A percentile compares a stretch with the other conserved stretches of the same genome.
Evolutionary conservation across 1,140 invertebrate species (phyloP).

Genomic region (Hypsibius dujardini): DNA sequence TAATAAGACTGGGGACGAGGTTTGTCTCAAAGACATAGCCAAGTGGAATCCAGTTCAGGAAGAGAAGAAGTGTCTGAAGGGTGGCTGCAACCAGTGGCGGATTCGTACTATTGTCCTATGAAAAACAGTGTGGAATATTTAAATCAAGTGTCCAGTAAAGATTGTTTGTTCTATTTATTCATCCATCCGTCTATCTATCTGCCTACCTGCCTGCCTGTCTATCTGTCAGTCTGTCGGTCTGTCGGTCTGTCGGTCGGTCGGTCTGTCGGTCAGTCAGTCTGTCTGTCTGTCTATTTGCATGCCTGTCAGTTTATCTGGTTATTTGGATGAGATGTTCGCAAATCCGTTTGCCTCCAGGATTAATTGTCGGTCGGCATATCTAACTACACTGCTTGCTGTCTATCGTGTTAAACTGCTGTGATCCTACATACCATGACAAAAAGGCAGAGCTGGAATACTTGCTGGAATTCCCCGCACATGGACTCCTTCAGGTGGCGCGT

Average conservation of each 20-base stretch:
- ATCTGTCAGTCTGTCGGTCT: too few species aligned
- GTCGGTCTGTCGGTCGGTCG: too few species aligned
- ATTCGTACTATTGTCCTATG: slow-evolving; percentile 74
- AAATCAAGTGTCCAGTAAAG: slow-evolving; percentile 21
- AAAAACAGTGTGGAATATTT: slow-evolving; percentile 23
- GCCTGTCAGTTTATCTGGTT: too few species aligned
- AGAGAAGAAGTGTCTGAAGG: slow-evolving; percentile 80
- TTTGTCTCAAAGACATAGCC: slow-evolving; percentile 99
- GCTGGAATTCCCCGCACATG: slow-evolving; percentile 98
- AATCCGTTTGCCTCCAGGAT: too few species aligned
- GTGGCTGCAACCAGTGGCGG: slow-evolving; percentile 79
- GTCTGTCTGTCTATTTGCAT: too few species aligned
- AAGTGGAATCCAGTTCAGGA: slow-evolving; percentile 97
- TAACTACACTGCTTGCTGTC: slow-evolving; percentile 20
- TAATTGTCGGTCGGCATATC: too few species aligned
- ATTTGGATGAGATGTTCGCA: too few species aligned
- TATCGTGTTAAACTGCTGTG: slow-evolving; percentile 18
- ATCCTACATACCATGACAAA: slow-evolving; percentile 58
- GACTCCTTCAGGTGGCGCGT: slow-evolving; percentile 97
- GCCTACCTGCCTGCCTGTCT: too few species aligned
- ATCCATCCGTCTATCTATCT: too few species aligned
- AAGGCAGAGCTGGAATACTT: slow-evolving; percentile 91
- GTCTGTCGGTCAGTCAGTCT: too few species aligned
- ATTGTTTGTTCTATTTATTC: too few species aligned
- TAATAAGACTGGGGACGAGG: slow-evolving; percentile 78